phyloP scores from a whole-genome alignment of 2,113 vertebrate species.

The Callocephalon fimbriatum region DNA sequence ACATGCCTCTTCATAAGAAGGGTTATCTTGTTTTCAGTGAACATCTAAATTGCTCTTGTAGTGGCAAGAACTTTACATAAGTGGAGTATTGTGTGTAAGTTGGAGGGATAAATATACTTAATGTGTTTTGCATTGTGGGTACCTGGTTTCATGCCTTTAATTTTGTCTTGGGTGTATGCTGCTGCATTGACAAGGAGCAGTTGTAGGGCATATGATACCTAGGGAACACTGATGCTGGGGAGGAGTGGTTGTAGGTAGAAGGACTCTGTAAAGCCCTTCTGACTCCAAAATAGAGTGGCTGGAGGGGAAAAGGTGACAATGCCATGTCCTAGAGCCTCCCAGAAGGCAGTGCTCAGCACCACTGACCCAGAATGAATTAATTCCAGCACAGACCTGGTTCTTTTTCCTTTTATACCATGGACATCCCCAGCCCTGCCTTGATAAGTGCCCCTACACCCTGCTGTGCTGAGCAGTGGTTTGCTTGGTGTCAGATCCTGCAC shows the following conservation, averaged over 20 bases:
- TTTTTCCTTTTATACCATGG: neutral
- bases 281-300: neutral
- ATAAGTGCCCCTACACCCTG: neutral
- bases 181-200: neutral
- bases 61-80: neutral
- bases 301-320: rapidly evolving
- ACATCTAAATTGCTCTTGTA: neutral
- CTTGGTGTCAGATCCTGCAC: neutral
- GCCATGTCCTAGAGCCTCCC: neutral
- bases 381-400: neutral
- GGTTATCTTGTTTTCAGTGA: neutral
- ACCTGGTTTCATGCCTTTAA: neutral
- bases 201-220: neutral
- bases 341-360: neutral
- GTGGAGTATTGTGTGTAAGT: neutral
- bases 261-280: neutral
- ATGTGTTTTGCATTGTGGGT: neutral
- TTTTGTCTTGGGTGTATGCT: neutral
- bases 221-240: neutral
- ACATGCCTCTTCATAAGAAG: neutral
- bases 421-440: neutral
- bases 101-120: neutral
- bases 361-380: neutral
- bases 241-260: neutral
- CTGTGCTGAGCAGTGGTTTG: neutral